Base-by-base conservation (phyloP, 1,140 invertebrate genomes). In the Drosophila arawakana region DNA sequence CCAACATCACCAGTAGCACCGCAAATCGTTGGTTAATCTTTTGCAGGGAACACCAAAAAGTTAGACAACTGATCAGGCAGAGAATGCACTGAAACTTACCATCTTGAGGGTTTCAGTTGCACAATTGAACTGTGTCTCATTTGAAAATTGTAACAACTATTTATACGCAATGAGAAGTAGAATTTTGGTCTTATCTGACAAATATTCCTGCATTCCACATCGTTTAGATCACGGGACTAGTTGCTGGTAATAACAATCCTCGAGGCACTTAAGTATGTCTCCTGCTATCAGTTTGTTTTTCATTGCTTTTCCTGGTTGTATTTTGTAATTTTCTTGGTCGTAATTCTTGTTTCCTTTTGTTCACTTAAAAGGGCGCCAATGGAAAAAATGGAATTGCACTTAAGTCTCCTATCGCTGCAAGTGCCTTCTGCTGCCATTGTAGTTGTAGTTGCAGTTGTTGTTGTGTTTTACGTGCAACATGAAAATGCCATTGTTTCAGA, bases 401-500 rank as follows among this genome's bases (percentile, higher is more conserved):
- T 75, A 86, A 78, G 80, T 69, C 80, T 69, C 80, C 75, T 86
- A 88, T 79, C 77, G 76, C 71, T 52, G 70, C 67, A 65, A 72
- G 71, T 78, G 66, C 65, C 50, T 63, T 47, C 68, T 50, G 43
- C 37, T 63, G 25, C 57, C 13, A 41, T 15, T 43, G 55, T 7
- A 15, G 21, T 44, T 57, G 63, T 43, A 59, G 59, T n/a, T 15
- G 25, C 21, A 52, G 34, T 44, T 57, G 63, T 43, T 59, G 59
- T 15, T 37, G 37, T 44, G 43, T 66, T 74, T 78, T 68, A 81
- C 76, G 82, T 88, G 83, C 76, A 80, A 86, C 83, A 86, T 86
- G 83, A 88, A 86, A 86, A 86, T 86, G 80, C 83, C 84, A 86
- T 86, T 86, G 83, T 86, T 86, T 86, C 58, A 72, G 71, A 65